Percentiles rank a stretch among this genome's conserved stretches.
Conservation (phyloP, 2,888 invertebrate species). For the Tryphoninae sp. region DNA sequence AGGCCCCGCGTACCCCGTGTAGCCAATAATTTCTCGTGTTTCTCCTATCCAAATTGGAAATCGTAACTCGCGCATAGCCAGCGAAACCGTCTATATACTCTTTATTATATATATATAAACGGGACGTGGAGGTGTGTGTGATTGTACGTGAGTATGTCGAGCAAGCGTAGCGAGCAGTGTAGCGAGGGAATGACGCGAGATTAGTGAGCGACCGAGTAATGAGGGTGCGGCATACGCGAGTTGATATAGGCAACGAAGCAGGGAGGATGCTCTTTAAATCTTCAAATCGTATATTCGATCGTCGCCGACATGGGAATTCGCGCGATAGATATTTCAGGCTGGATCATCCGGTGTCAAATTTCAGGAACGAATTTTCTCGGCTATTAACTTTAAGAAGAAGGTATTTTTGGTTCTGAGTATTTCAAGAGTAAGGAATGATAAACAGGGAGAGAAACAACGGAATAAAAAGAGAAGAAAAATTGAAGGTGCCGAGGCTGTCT, state of each 20-base stretch:
- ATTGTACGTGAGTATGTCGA: neutral
- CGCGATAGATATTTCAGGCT: neutral
- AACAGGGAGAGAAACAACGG: neutral
- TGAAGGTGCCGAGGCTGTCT: neutral
- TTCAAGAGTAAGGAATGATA: neutral
- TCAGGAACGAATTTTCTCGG: neutral
- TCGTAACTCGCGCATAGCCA: constrained; percentile 38
- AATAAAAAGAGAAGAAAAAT: neutral
- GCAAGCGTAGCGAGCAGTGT: too few relatives aligned
- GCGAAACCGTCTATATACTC: neutral
- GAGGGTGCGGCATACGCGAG: neutral
- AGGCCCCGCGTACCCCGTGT: neutral
- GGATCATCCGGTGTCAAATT: neutral
- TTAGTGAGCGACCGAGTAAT: neutral
- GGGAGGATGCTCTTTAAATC: constrained; percentile 12
- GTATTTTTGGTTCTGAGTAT: constrained; percentile 2
- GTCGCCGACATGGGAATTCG: too few relatives aligned
- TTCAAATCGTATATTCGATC: neutral
- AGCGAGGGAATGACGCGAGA: constrained; percentile 4
- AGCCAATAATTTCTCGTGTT: constrained; percentile 43
- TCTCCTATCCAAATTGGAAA: constrained; percentile 55
- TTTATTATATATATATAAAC: neutral
- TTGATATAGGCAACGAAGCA: neutral
- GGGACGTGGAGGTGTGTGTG: neutral
- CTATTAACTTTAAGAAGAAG: too few relatives aligned